Evolutionary conservation across 2,113 vertebrate species (phyloP).

Genomic region (Epinephelus lanceolatus): DNA sequence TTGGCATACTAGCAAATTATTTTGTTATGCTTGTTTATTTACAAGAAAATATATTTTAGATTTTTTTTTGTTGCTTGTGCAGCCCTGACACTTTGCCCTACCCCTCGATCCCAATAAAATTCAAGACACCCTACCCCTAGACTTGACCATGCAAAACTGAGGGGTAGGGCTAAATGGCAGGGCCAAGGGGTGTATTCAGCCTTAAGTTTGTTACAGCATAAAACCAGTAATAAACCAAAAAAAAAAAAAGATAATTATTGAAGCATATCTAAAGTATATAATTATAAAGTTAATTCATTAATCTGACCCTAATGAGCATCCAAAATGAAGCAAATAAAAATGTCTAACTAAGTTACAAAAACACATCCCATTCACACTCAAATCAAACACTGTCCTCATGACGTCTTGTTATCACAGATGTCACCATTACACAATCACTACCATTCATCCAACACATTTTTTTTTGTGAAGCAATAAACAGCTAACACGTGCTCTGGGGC

Average conservation of each 20-base stretch:
- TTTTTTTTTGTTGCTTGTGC: too few relatives aligned
- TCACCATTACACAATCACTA: constrained; percentile 28
- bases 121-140: too few relatives aligned
- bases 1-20: too few relatives aligned
- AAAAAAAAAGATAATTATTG: not conserved
- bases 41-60: too few relatives aligned
- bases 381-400: constrained; percentile 12
- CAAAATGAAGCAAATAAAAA: not conserved
- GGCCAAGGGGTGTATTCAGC: too few relatives aligned
- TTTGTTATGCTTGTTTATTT: too few relatives aligned
- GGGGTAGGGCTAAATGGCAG: too few relatives aligned
- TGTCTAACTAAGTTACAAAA: not conserved
- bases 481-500: constrained; percentile 28
- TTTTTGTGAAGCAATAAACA: constrained; percentile 24
- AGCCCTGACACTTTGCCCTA: too few relatives aligned
- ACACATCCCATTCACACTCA: not conserved
- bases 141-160: too few relatives aligned
- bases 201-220: not conserved
- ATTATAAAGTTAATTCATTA: not conserved
- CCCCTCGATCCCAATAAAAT: too few relatives aligned
- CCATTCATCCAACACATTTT: constrained; percentile 26
- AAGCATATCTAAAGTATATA: too few relatives aligned
- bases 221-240: not conserved
- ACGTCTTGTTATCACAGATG: constrained; percentile 18
- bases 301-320: not conserved